Conservation (phyloP, 2,113 vertebrate genomes). For the Notechis scutatus region DNA sequence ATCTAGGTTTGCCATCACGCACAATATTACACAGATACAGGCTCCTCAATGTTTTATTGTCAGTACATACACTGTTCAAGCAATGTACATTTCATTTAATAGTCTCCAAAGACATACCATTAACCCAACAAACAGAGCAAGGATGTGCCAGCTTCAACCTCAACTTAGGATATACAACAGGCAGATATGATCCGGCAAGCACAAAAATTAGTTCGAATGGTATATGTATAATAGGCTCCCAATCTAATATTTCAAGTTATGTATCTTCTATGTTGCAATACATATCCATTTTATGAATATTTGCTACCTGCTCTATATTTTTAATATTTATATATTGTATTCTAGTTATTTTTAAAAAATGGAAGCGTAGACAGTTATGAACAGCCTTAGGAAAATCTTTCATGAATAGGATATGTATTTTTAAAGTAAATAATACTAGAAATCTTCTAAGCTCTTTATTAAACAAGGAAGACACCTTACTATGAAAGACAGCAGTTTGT, state of each 20-base stretch:
- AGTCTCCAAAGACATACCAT: background rate
- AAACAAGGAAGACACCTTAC: background rate
- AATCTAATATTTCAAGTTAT: background rate
- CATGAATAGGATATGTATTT: background rate
- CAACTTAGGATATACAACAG: background rate
- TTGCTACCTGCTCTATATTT: background rate
- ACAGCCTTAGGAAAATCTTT: background rate
- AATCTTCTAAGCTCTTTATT: background rate
- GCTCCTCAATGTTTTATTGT: background rate
- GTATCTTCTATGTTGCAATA: background rate
- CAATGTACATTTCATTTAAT: background rate
- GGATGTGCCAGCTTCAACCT: background rate
- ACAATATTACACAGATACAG: background rate
- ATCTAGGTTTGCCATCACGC: background rate
- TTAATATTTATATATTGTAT: background rate
- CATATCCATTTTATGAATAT: background rate
- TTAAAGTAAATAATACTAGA: background rate
- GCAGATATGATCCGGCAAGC: background rate
- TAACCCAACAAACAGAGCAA: background rate
- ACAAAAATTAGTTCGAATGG: background rate
- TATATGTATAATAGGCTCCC: background rate
- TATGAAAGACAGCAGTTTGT: background rate
- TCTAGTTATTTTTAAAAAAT: too few species aligned
- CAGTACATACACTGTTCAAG: background rate
- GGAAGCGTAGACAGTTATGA: background rate